Percentiles rank a stretch among this genome's conserved stretches.
These are phyloP conservation scores for Pundamilia nyererei DNA, from an alignment of 2,113 vertebrate genomes.

Conservation along the genomic window DNA sequence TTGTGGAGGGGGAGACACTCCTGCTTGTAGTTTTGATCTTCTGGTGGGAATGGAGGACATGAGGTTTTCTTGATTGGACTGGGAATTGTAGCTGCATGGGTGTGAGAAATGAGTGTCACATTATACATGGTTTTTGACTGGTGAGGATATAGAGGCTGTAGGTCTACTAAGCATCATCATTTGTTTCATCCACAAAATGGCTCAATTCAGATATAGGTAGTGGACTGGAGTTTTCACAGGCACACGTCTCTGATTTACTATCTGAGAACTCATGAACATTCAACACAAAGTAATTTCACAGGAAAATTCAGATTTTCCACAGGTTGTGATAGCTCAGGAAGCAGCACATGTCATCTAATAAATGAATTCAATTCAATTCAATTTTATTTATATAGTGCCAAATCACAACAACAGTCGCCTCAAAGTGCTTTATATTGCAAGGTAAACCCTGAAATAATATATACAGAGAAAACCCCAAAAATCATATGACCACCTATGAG, in stretches of 20 bases:
- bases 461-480: neutral
- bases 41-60: neutral
- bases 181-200: neutral
- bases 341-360: neutral
- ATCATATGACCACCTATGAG: neutral
- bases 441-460: neutral
- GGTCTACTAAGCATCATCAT: neutral
- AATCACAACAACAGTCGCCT: neutral
- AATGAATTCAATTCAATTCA: neutral
- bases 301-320: neutral
- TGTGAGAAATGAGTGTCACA: conserved; percentile 8
- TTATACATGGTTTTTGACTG: neutral
- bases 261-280: neutral
- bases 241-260: neutral
- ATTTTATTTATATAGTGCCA: neutral
- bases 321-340: neutral
- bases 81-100: neutral
- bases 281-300: neutral
- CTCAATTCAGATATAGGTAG: neutral
- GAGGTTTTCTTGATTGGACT: conserved; percentile 10
- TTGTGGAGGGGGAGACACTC: neutral
- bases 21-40: neutral
- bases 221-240: neutral
- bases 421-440: neutral
- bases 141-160: neutral